Evolutionary conservation across 2,797 vertebrate species (phyloP), one percentile per base, ranked within the genome.

Genomic region (Squalus acanthias): DNA sequence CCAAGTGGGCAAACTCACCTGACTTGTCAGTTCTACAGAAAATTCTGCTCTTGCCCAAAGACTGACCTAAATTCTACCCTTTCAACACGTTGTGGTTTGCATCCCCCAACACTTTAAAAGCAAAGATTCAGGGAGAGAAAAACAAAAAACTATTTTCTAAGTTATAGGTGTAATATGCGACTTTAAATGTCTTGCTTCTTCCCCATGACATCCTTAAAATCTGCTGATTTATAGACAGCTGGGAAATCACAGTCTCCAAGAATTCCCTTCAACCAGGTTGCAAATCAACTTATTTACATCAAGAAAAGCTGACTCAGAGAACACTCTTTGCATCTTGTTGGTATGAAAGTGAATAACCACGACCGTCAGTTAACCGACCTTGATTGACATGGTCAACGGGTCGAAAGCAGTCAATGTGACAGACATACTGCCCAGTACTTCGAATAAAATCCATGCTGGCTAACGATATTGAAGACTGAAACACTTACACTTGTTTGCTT

Each of bases 401-500:
- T 72, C 26, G 0, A 96, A 29, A 82, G 50, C n/a, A 39, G 33
- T 12, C 53, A 53, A 57, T 39, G 33, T 88, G 67, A 46, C 13
- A 39, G 3, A 6, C 3, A 67, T 88, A 39, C 15, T 65, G 46
- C 53, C n/a, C 46, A 0, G 12, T 22, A 15, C 15, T 60, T 39
- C 24, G 0, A 50, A 57, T 33, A 33, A 70, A 65, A 91, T 63
- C 57, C 29, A 60, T 15, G 53, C 24, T 22, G 63, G 60, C 1
- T 22, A 39, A 29, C 46, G 26, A 29, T 0, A 82, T 39, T 33
- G 33, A 96, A 12, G 15, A 33, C 39, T 53, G 26, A 76, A 39
- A 76, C 97, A 98, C 99, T 99, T 98, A 99, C 99, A 98, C 98
- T 99, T 99, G 97, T 99, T 98, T 97, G 98, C 99, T 96, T 98